phyloP scores from a whole-genome alignment of 2,888 invertebrate species.

The Ferrisia virgata region DNA sequence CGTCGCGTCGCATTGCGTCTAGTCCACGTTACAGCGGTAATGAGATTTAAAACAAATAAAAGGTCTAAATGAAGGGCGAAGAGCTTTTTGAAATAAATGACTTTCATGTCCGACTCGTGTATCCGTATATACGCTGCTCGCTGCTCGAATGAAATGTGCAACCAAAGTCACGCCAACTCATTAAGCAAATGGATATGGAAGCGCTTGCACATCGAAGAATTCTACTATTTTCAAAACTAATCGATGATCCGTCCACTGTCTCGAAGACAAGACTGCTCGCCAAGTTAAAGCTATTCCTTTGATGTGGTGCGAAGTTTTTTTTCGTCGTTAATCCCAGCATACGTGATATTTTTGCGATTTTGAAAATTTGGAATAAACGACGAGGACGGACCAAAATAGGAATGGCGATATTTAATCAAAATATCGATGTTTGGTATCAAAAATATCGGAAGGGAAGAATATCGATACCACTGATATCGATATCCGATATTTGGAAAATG shows the following conservation, averaged over 20 bases:
- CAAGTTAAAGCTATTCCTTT: too few species aligned
- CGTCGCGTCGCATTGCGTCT: background rate
- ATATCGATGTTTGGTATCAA: too few species aligned
- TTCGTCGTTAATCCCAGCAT: too few species aligned
- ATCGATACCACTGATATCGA: too few species aligned
- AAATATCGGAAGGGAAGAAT: too few species aligned
- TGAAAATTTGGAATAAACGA: too few species aligned
- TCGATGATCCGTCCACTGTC: background rate
- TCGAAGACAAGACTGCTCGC: background rate
- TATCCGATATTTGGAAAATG: too few species aligned
- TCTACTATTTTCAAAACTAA: background rate
- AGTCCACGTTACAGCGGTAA: background rate
- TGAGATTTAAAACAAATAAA: constrained; percentile 25
- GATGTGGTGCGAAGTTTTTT: too few species aligned
- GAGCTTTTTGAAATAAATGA: constrained; percentile 28
- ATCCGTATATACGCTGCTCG: background rate
- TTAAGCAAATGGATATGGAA: constrained; percentile 20
- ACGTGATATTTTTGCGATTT: too few species aligned
- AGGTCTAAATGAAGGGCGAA: constrained; percentile 27
- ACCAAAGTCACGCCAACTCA: constrained; percentile 23
- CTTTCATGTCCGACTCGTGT: background rate
- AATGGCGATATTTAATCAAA: too few species aligned
- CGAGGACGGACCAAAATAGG: too few species aligned
- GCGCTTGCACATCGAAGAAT: background rate
- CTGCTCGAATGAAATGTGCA: constrained; percentile 13